Percentiles rank a stretch among this genome's conserved stretches.
Evolutionary conservation across 1,140 invertebrate species (phyloP).

Genomic region (Tribolium madens): DNA sequence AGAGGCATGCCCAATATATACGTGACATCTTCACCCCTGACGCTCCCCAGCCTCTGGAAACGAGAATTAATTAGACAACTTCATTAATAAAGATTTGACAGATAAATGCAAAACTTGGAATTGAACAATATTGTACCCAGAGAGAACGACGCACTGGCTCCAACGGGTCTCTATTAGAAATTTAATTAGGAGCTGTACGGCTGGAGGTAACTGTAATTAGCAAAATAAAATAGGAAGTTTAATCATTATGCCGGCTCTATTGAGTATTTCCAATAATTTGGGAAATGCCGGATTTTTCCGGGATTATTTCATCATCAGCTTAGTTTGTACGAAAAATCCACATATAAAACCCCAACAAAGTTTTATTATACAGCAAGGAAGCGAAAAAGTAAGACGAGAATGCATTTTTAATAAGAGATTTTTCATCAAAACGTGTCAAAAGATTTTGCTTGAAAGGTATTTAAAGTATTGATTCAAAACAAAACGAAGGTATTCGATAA

Average conservation of each 20-base stretch:
- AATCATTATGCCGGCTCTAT: slow-evolving; percentile 11
- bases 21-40: slow-evolving; percentile 86
- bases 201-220: slow-evolving; percentile 36
- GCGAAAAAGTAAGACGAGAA: neutral
- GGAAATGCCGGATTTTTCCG: neutral
- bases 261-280: neutral
- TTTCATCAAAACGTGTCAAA: neutral
- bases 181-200: slow-evolving; percentile 30
- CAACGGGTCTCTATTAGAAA: slow-evolving; percentile 29
- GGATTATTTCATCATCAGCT: neutral
- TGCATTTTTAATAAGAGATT: neutral
- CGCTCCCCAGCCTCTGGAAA: slow-evolving; percentile 78
- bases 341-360: no score
- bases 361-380: neutral
- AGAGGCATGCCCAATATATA: slow-evolving; percentile 90
- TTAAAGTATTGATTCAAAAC: slow-evolving; percentile 36
- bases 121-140: slow-evolving; percentile 38
- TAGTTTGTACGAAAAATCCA: neutral
- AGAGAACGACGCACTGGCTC: slow-evolving; percentile 20
- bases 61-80: slow-evolving; percentile 36
- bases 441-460: slow-evolving; percentile 5
- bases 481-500: slow-evolving; percentile 27
- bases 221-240: slow-evolving; percentile 28
- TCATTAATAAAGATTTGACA: slow-evolving; percentile 39
- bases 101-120: slow-evolving; percentile 36